Conservation (phyloP, 2,888 invertebrate genomes). For the Melinopterus prodromus region DNA sequence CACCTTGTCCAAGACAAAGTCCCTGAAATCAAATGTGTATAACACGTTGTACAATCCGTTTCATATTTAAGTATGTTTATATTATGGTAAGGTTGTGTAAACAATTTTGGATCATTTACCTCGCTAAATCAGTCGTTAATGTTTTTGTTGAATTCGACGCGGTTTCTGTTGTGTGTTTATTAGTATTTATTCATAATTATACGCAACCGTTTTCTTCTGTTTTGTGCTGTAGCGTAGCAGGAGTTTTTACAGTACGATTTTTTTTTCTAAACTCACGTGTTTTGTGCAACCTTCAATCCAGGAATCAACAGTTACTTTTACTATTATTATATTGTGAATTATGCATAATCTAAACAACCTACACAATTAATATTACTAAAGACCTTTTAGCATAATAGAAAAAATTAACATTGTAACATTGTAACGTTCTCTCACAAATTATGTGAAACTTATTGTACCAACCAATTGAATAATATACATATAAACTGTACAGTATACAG, state of each 20-base stretch:
- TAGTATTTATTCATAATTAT: not conserved
- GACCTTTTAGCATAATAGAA: slow-evolving; percentile 4
- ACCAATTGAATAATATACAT: no score
- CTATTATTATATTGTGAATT: not conserved
- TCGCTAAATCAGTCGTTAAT: not conserved
- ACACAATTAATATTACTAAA: not conserved
- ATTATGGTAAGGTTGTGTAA: not conserved
- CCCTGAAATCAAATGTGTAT: no score
- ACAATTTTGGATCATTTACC: not conserved
- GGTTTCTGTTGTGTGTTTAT: not conserved
- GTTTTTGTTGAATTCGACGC: not conserved
- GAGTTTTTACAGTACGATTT: not conserved
- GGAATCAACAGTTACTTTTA: not conserved
- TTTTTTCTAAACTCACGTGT: not conserved
- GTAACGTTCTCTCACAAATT: not conserved
- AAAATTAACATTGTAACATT: not conserved
- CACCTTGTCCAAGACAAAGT: no score
- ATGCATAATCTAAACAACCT: not conserved
- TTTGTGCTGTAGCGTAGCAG: not conserved
- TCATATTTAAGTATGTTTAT: not conserved
- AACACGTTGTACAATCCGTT: not conserved
- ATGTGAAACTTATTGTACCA: not conserved
- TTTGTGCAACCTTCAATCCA: not conserved
- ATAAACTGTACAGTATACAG: no score
- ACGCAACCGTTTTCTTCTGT: not conserved